Base-by-base conservation (phyloP, 2,797 vertebrate species). In the Gouania willdenowi region DNA sequence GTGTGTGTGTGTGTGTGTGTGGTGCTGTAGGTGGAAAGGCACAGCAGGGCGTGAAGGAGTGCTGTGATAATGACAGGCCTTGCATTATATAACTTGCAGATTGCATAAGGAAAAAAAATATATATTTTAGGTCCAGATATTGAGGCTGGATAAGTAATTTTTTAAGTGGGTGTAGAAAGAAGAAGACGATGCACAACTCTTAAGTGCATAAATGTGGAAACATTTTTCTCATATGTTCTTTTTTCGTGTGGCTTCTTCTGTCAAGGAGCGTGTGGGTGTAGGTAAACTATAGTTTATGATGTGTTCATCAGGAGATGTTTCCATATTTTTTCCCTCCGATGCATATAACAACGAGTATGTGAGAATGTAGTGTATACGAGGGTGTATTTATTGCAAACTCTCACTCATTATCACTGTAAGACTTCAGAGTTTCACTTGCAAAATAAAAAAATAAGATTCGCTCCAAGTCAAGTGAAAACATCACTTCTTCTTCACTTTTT, bases 51-150 rank as follows among this genome's bases (percentile, higher is more conserved):
- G 65, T 76, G 76, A 82, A 80, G 66, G 71, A 77, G 78, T 40
- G 26, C 78, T 68, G 82, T 75, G 79, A 82, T 87, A 85, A 87
- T 87, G 77, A 81, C 81, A 84, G 78, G 62, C 79, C 77, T 73
- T 77, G 79, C 67, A 84, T 88, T 88, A 87, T 84, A 75, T 83
- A 88, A 85, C 69, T 56, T 69, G 49, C 60, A 80, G 54, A 82
- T 86, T 88, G 86, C 83, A 68, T 86, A 82, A 87, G 81, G 63
- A 72, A 59, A 63, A 63, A 75, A 77, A n/a, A n/a, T n/a, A n/a
- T n/a, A 76, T 75, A 83, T 84, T 84, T 84, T 63, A 63, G 56
- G 69, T 80, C 64, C 71, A 71, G 70, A 80, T 82, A 79, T 84
- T 56, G 75, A 82, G 57, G 52, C 75, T 62, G 60, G 84, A 74